phyloP scores from a whole-genome alignment of 1,140 invertebrate species.

The Euura saliciscinereae region DNA sequence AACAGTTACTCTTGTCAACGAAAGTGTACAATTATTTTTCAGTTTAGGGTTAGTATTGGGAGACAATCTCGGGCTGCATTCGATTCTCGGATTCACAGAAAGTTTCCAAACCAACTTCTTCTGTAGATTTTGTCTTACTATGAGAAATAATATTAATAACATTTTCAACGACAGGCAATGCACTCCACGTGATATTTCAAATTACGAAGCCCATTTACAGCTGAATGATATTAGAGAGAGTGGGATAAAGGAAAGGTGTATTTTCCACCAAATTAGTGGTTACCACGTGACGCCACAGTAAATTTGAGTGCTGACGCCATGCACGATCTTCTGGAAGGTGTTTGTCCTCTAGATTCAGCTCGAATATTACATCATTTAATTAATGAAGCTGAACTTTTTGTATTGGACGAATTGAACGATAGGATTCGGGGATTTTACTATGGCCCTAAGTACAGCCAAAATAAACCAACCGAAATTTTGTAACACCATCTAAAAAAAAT shows the following conservation, averaged over 20 bases:
- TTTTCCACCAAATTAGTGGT: constrained; percentile 8
- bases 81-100: constrained; percentile 39
- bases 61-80: constrained; percentile 46
- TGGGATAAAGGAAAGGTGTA: neutral
- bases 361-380: constrained; percentile 17
- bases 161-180: constrained; percentile 29
- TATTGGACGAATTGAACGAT: constrained; percentile 20
- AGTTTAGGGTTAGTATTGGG: constrained; percentile 36
- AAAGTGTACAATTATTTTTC: constrained; percentile 32
- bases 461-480: constrained; percentile 22
- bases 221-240: neutral
- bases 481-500: constrained; percentile 11
- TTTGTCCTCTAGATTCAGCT: constrained; percentile 13
- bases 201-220: neutral
- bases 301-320: constrained; percentile 8
- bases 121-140: constrained; percentile 39
- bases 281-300: constrained; percentile 7
- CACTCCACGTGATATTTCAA: constrained; percentile 24
- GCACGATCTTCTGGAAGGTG: constrained; percentile 13
- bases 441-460: constrained; percentile 18
- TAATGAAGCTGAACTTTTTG: constrained; percentile 17
- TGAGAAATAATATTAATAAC: constrained; percentile 27
- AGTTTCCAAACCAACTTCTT: constrained; percentile 35
- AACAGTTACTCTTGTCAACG: constrained; percentile 21
- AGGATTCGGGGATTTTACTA: constrained; percentile 24